A percentile compares a stretch with the other conserved stretches of the same genome.
phyloP scores from a whole-genome alignment of 64 coral and sea anemone species.

The Pocillopora damicornis region DNA sequence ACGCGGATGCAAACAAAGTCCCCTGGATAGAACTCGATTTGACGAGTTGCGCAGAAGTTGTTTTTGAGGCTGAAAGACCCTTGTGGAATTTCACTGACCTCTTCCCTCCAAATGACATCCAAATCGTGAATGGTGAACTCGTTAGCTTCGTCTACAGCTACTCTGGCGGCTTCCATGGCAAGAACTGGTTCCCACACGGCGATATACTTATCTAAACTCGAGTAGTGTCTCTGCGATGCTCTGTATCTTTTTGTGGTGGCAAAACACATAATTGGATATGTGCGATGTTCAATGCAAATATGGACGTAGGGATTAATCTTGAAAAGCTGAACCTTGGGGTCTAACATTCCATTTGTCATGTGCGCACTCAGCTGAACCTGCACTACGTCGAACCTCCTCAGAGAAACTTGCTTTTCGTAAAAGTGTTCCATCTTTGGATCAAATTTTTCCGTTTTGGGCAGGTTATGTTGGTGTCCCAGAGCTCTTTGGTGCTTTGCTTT shows the following conservation, averaged over 20 bases:
- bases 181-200: conserved; percentile 51
- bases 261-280: conserved; percentile 43
- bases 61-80: not conserved
- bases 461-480: not conserved
- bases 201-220: conserved; percentile 47
- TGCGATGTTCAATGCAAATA: conserved; percentile 77
- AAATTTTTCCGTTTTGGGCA: not conserved
- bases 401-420: conserved; percentile 31
- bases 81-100: not conserved
- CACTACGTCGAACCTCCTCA: conserved; percentile 56
- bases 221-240: conserved; percentile 42
- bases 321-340: conserved; percentile 64
- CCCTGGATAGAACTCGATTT: conserved; percentile 31
- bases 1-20: conserved; percentile 42
- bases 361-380: conserved; percentile 53
- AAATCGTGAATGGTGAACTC: conserved; percentile 52
- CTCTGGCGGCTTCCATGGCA: conserved; percentile 68
- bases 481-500: not conserved
- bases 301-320: conserved; percentile 33
- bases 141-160: conserved; percentile 45
- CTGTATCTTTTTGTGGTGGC: not conserved
- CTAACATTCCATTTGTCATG: conserved; percentile 21
- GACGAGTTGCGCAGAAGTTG: not conserved
- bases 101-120: conserved; percentile 9
- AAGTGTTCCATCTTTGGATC: conserved; percentile 5